phyloP scores from a whole-genome alignment of 2,888 invertebrate species.

The Allophyes oxyacanthae region DNA sequence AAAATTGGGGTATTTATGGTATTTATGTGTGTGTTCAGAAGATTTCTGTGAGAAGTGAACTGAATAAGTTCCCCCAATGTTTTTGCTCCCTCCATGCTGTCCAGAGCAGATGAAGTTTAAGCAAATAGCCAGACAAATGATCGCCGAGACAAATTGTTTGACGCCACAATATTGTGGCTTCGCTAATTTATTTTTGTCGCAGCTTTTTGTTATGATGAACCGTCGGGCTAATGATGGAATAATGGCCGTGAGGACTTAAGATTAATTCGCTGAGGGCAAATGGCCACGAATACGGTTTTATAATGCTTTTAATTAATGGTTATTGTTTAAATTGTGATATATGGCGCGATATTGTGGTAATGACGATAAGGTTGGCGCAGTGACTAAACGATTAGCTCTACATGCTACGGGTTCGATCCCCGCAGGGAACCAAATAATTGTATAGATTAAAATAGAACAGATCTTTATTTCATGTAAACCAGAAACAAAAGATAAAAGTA shows the following conservation, averaged over 20 bases:
- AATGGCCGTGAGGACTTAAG: slow-evolving; percentile 33
- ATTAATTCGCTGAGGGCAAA: slow-evolving; percentile 27
- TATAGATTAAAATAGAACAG: too few species aligned
- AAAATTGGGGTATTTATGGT: slow-evolving; percentile 5
- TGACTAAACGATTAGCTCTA: too few species aligned
- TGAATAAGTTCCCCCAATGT: slow-evolving; percentile 51
- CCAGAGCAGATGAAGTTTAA: slow-evolving; percentile 74
- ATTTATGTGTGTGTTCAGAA: slow-evolving; percentile 25
- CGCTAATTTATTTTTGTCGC: slow-evolving; percentile 61
- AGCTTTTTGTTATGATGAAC: slow-evolving; percentile 39
- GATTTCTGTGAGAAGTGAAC: slow-evolving; percentile 49
- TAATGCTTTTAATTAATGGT: slow-evolving; percentile 9
- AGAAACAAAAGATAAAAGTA: too few species aligned
- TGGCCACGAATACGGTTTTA: slow-evolving; percentile 11
- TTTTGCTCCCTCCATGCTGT: slow-evolving; percentile 71
- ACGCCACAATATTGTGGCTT: slow-evolving; percentile 66
- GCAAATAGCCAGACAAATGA: slow-evolving; percentile 80
- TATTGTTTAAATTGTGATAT: neutral
- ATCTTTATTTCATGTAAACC: too few species aligned
- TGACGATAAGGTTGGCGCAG: too few species aligned
- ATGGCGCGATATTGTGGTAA: neutral
- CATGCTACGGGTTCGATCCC: too few species aligned
- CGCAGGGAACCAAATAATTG: too few species aligned
- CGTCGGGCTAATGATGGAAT: slow-evolving; percentile 28
- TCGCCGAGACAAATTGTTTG: slow-evolving; percentile 76